Conservation (phyloP, 2,113 vertebrate genomes). For the Nibea coibor region DNA sequence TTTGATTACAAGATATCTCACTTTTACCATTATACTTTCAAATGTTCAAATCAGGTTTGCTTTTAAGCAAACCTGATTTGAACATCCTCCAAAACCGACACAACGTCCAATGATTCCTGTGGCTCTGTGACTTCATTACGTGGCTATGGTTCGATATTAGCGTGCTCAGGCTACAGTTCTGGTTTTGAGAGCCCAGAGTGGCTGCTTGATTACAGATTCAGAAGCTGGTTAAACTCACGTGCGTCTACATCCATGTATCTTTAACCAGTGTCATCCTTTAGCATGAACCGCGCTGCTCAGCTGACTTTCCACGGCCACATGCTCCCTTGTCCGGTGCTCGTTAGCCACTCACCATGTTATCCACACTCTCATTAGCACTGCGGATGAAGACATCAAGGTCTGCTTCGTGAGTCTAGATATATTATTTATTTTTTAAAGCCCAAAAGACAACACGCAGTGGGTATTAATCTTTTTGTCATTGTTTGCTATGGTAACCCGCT, state of each 20-base stretch:
- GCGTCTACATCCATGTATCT: conserved; percentile 2
- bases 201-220: conserved; percentile 3
- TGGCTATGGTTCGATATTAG: not conserved
- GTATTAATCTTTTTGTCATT: conserved; percentile 63
- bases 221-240: not conserved
- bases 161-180: conserved; percentile 33
- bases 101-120: not conserved
- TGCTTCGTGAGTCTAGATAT: conserved; percentile 60
- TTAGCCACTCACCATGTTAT: conserved; percentile 43
- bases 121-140: not conserved
- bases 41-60: too few relatives aligned
- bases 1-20: conserved; percentile 3
- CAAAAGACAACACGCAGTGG: conserved; percentile 63
- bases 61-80: not conserved
- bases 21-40: not conserved
- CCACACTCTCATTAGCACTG: conserved; percentile 56
- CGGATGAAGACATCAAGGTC: conserved; percentile 51
- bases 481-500: conserved; percentile 58
- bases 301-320: not conserved
- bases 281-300: conserved; percentile 8
- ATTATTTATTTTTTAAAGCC: conserved; percentile 55
- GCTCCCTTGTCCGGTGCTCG: conserved; percentile 25
- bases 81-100: not conserved
- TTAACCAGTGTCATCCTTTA: not conserved
- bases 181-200: not conserved